These are phyloP conservation scores for Halictus quadricinctus DNA, from an alignment of 2,888 invertebrate genomes.

Conservation along the genomic window DNA sequence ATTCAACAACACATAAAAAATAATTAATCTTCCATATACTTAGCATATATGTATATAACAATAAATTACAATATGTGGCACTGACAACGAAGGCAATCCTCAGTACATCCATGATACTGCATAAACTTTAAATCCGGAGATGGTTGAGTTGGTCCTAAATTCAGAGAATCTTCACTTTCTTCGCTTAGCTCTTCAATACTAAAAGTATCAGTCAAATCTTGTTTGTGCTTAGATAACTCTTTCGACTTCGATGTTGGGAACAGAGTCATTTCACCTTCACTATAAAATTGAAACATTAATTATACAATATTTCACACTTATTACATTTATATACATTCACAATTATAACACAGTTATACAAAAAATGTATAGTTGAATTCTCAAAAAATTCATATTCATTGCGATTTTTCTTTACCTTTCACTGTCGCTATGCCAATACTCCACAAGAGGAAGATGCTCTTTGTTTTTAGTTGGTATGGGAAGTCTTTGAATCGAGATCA, in stretches of 20 bases:
- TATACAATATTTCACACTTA: not conserved
- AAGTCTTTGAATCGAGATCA: conserved; percentile 81
- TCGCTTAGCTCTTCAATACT: conserved; percentile 84
- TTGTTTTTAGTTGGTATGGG: conserved; percentile 80
- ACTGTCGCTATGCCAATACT: conserved; percentile 83
- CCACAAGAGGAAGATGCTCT: conserved; percentile 83
- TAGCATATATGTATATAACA: conserved; percentile 26
- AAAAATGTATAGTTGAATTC: not conserved
- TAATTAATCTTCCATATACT: conserved; percentile 40
- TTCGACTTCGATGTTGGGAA: conserved; percentile 81
- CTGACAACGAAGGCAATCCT: conserved; percentile 78
- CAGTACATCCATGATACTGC: conserved; percentile 75
- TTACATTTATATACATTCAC: not conserved
- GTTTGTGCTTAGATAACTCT: conserved; percentile 79
- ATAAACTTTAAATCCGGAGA: conserved; percentile 76
- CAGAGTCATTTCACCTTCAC: conserved; percentile 82
- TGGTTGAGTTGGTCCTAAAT: conserved; percentile 76
- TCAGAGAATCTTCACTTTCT: conserved; percentile 79
- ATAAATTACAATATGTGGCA: conserved; percentile 77
- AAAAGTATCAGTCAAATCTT: conserved; percentile 84
- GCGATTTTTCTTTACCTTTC: conserved; percentile 73
- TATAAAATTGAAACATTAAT: conserved; percentile 46
- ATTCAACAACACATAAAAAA: conserved; percentile 34
- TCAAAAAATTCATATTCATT: not conserved
- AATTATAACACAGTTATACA: no score